Evolutionary conservation across 2,888 invertebrate genomes (phyloP).

Genomic region (Lepidocyrtoides sp.): DNA sequence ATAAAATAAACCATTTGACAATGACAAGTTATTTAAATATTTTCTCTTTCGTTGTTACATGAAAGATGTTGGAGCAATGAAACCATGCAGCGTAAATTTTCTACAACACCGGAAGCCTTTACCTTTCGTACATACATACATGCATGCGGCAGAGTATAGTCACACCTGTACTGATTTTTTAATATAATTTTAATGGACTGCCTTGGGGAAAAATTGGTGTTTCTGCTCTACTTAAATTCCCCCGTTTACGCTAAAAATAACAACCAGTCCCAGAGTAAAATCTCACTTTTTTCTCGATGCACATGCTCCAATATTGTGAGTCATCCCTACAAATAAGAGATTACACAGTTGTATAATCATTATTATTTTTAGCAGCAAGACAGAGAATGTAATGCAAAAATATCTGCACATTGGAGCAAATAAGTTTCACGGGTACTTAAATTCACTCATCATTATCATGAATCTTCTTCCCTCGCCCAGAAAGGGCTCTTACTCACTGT

Average conservation of each 20-base stretch:
- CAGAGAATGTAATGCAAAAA: background rate
- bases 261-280: background rate
- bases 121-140: too few relatives aligned
- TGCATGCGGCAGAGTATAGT: too few relatives aligned
- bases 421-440: constrained; percentile 56
- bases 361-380: background rate
- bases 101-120: too few relatives aligned
- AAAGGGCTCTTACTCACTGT: background rate
- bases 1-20: too few relatives aligned
- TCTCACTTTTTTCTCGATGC: background rate
- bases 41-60: too few relatives aligned
- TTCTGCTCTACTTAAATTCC: constrained; percentile 41
- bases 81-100: too few relatives aligned
- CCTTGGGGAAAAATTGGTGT: constrained; percentile 53
- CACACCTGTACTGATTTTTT: constrained; percentile 44
- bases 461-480: background rate
- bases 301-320: constrained; percentile 15
- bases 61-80: too few relatives aligned
- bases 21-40: too few relatives aligned
- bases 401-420: constrained; percentile 26
- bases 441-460: constrained; percentile 54
- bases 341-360: constrained; percentile 28
- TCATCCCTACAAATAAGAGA: constrained; percentile 11
- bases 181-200: constrained; percentile 65
- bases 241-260: background rate